These are phyloP conservation scores for Drosophila willistoni DNA, from an alignment of 1,140 invertebrate species.

Conservation along the genomic window DNA sequence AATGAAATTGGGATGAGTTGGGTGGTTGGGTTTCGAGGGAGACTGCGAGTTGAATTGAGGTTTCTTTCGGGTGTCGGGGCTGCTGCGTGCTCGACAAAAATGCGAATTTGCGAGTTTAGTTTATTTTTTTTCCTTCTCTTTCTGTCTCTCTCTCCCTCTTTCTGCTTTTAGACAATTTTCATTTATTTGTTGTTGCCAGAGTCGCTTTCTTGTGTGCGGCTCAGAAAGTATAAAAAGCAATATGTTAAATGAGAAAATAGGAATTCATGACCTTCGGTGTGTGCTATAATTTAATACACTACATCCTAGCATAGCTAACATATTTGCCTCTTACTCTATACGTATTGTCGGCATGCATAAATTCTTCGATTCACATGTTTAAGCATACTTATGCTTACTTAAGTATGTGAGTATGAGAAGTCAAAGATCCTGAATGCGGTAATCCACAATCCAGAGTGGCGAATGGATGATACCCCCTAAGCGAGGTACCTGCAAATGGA, in stretches of 20 bases:
- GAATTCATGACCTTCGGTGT: slow-evolving; percentile 80
- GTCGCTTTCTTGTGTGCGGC: slow-evolving; percentile 23
- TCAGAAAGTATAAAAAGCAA: slow-evolving; percentile 54
- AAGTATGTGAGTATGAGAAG: not conserved
- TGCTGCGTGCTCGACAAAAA: slow-evolving; percentile 75
- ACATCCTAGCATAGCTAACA: slow-evolving; percentile 49
- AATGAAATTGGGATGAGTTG: slow-evolving; percentile 46
- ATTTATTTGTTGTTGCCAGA: slow-evolving; percentile 69
- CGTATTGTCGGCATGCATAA: slow-evolving; percentile 1
- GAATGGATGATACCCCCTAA: not conserved
- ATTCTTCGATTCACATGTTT: not conserved
- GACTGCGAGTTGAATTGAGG: slow-evolving; percentile 22
- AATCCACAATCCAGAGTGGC: not conserved
- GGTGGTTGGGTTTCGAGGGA: slow-evolving; percentile 16
- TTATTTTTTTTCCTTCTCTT: slow-evolving; percentile 54
- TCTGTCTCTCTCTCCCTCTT: slow-evolving; percentile 12
- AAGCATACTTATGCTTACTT: too few relatives aligned
- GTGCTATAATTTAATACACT: slow-evolving; percentile 80
- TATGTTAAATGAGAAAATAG: slow-evolving; percentile 78
- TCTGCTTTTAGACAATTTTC: slow-evolving; percentile 81
- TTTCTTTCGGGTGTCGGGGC: slow-evolving; percentile 46
- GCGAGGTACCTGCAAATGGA: not conserved
- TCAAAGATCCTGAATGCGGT: slow-evolving; percentile 3
- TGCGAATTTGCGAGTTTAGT: slow-evolving; percentile 82
- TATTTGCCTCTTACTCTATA: slow-evolving; percentile 42